phyloP scores from a whole-genome alignment of 2,888 invertebrate genomes.

The Aphodius sticticus region DNA sequence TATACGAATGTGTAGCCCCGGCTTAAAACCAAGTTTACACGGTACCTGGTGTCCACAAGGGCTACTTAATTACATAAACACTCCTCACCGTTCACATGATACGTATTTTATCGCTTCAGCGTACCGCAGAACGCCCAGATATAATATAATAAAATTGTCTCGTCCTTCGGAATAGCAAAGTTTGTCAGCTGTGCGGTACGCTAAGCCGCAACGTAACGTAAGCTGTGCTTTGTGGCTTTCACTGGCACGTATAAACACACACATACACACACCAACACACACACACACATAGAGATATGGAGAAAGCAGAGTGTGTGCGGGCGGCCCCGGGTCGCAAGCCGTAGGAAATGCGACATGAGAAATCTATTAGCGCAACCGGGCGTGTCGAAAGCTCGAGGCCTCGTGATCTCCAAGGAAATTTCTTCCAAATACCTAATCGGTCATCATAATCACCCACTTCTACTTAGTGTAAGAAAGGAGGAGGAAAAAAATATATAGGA shows the following conservation, averaged over 20 bases:
- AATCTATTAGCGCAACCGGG: background rate
- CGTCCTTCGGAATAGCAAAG: background rate
- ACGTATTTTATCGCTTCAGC: no score
- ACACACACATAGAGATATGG: background rate
- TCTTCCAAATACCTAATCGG: background rate
- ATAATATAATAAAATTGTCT: no score
- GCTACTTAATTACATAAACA: no score
- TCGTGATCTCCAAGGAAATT: background rate
- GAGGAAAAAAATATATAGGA: background rate
- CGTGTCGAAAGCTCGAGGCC: background rate
- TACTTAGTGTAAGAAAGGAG: background rate
- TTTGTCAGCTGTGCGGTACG: background rate
- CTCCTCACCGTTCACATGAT: no score
- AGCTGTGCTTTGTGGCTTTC: background rate
- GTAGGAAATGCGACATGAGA: background rate
- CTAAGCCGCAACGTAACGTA: slow-evolving; percentile 4
- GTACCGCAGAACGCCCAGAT: no score
- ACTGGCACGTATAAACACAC: background rate
- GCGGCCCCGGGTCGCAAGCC: background rate
- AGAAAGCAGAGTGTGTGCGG: background rate
- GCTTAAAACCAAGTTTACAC: no score
- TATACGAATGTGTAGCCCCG: no score
- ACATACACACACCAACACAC: background rate
- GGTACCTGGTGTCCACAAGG: no score
- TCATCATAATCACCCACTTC: slow-evolving; percentile 4